Conservation (phyloP, 2,888 invertebrate species). For the Acanthosepion pharaonis region DNA sequence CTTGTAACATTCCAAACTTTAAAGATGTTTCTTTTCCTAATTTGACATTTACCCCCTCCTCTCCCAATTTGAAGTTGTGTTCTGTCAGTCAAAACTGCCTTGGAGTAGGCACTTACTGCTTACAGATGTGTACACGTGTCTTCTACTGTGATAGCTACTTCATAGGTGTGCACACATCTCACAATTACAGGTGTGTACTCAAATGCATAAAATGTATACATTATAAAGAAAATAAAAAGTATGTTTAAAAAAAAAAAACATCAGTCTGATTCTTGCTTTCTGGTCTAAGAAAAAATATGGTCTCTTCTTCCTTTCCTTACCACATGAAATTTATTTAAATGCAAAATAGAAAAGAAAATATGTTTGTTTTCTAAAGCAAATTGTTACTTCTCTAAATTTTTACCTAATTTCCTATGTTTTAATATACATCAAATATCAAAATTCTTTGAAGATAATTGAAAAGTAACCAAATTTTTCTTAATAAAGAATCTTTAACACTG, state of each 20-base stretch:
- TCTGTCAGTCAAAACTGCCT: neutral
- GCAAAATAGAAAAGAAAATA: no score
- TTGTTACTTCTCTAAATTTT: no score
- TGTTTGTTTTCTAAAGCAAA: no score
- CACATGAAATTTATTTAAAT: no score
- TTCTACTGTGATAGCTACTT: conserved; percentile 8
- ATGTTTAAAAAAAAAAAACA: neutral
- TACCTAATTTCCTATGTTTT: no score
- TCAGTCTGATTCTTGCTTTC: neutral
- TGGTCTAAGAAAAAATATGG: no score
- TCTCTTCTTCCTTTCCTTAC: no score
- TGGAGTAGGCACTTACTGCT: neutral
- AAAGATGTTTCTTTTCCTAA: neutral
- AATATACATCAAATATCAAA: no score
- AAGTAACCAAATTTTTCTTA: no score
- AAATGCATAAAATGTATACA: neutral
- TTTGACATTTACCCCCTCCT: neutral
- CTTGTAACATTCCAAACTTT: neutral
- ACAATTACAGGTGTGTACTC: neutral
- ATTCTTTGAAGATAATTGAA: no score
- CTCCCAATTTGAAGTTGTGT: neutral
- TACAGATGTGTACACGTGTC: neutral
- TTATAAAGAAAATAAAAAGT: conserved; percentile 10
- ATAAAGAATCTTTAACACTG: no score
- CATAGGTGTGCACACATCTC: neutral